A percentile compares a stretch with the other conserved stretches of the same genome.
Conservation (phyloP, 1,140 invertebrate genomes). For the Adelges cooleyi region DNA sequence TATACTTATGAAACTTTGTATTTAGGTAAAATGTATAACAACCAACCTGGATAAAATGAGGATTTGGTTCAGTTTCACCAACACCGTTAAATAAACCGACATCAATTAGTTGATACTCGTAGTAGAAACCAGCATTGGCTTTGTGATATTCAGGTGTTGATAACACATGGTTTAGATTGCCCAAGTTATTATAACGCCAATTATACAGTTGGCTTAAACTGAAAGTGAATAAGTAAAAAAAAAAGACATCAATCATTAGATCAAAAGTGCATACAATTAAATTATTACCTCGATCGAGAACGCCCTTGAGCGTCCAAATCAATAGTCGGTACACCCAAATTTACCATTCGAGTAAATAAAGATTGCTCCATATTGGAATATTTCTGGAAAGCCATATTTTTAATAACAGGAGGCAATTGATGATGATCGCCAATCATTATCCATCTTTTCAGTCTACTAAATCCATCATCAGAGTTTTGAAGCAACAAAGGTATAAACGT, state of each 20-base stretch:
- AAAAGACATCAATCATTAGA: neutral
- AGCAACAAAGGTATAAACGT: slow-evolving; percentile 96
- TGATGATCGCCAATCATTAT: slow-evolving; percentile 99
- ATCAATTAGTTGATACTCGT: slow-evolving; percentile 93
- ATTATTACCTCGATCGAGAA: slow-evolving; percentile 63
- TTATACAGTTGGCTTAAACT: slow-evolving; percentile 92
- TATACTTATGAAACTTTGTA: neutral
- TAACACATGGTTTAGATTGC: slow-evolving; percentile 81
- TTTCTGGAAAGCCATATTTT: slow-evolving; percentile 99
- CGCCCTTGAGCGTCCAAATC: slow-evolving; percentile 96
- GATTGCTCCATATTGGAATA: slow-evolving; percentile 99
- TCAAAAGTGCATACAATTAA: too few species aligned
- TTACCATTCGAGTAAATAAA: slow-evolving; percentile 89
- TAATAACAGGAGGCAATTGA: slow-evolving; percentile 97
- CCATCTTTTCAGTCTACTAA: slow-evolving; percentile 94
- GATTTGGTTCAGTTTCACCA: slow-evolving; percentile 94
- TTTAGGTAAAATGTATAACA: neutral
- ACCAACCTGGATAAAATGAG: slow-evolving; percentile 91
- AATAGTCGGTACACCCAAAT: slow-evolving; percentile 91
- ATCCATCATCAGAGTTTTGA: slow-evolving; percentile 94
- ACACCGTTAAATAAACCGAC: slow-evolving; percentile 94
- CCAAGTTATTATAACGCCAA: slow-evolving; percentile 93
- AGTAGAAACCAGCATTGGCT: slow-evolving; percentile 84
- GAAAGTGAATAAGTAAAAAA: slow-evolving; percentile 31
- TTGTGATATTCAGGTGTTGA: slow-evolving; percentile 67